Percentiles rank a stretch among this genome's conserved stretches.
Conservation (phyloP, 2,797 vertebrate species). For the Acrossocheilus fasciatus region DNA sequence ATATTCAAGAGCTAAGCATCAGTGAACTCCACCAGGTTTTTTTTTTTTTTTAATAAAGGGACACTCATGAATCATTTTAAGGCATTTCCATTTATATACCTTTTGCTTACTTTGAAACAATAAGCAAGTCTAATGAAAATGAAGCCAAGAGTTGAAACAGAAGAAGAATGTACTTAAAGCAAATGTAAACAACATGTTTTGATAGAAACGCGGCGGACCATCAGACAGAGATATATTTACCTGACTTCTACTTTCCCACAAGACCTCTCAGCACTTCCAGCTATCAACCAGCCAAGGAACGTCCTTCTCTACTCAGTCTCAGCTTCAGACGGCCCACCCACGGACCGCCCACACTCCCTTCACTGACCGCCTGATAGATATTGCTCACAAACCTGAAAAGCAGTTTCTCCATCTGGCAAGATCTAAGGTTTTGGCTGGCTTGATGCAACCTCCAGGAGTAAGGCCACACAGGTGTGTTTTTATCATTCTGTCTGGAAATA, state of each 20-base stretch:
- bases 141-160: neutral
- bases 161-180: constrained; percentile 19
- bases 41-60: neutral
- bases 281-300: constrained; percentile 9
- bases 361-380: constrained; percentile 16
- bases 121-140: neutral
- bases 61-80: neutral
- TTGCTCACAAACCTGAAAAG: constrained; percentile 20
- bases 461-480: constrained; percentile 10
- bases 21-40: neutral
- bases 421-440: neutral
- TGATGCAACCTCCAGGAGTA: constrained; percentile 1
- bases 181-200: constrained; percentile 10
- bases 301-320: neutral
- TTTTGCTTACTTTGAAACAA: neutral
- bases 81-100: neutral
- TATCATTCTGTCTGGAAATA: constrained; percentile 15
- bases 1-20: neutral
- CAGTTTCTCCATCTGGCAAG: constrained; percentile 28
- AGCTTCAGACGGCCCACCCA: constrained; percentile 24
- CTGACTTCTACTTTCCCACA: constrained; percentile 10
- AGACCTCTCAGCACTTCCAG: constrained; percentile 10
- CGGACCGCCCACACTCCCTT: neutral
- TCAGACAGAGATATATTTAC: constrained; percentile 37
- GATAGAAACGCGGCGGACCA: neutral